A percentile compares a stretch with the other conserved stretches of the same genome.
Conservation (phyloP, 2,797 vertebrate species). For the Neolamprologus multifasciatus region DNA sequence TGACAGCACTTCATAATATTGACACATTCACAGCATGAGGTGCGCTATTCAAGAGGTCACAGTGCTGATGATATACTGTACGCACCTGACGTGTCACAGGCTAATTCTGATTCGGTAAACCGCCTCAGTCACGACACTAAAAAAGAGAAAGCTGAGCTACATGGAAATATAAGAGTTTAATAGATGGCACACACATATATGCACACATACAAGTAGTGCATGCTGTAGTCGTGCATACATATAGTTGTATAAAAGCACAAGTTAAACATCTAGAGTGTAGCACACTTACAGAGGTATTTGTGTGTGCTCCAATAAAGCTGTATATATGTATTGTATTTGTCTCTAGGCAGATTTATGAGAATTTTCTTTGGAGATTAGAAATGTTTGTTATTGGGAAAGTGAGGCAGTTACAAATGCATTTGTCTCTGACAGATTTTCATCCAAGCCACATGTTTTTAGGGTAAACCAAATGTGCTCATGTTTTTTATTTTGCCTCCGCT, state of each 20-base stretch:
- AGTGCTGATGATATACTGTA: constrained; percentile 52
- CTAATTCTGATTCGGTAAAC: constrained; percentile 46
- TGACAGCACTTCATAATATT: constrained; percentile 71
- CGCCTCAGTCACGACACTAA: constrained; percentile 8
- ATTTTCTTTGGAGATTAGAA: not conserved
- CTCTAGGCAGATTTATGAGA: not conserved
- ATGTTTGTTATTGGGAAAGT: not conserved
- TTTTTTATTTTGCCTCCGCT: not conserved
- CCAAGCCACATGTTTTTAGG: not conserved
- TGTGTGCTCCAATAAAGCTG: not conserved
- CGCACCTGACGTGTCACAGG: constrained; percentile 51
- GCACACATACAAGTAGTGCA: not conserved
- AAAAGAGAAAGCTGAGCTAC: constrained; percentile 27
- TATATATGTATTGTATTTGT: not conserved
- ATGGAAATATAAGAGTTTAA: constrained; percentile 11
- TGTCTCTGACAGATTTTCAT: not conserved
- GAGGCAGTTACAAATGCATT: not conserved
- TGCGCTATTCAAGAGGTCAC: constrained; percentile 46
- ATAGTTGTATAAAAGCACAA: not conserved
- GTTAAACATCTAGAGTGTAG: not conserved
- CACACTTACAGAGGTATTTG: not conserved
- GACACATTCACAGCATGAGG: constrained; percentile 64
- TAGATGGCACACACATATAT: not conserved
- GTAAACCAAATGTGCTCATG: not conserved
- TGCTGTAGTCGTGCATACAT: not conserved